Base-by-base conservation (phyloP, 2,113 vertebrate genomes). In the Caranx ignobilis region DNA sequence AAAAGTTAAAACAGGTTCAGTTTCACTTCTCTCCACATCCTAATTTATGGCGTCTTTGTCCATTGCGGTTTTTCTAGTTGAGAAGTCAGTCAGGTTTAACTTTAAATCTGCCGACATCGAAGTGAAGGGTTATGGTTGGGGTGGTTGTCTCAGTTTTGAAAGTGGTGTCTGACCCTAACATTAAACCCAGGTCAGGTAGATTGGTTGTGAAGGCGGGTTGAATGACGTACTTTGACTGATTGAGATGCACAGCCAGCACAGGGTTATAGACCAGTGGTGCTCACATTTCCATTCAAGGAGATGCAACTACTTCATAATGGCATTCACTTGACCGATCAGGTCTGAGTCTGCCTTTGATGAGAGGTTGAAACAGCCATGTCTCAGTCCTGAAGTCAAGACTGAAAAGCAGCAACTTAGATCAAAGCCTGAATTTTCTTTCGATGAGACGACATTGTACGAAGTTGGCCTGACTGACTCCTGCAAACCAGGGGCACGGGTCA, bases 211-310 rank as follows among this genome's bases (percentile, higher is more conserved):
- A 43, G 60, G 56, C 31, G 3, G 66, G 35, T 87, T 56, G 34
- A 21, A 70, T 78, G 59, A 71, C 65, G 69, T 50, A 11, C 0
- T 13, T 11, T 79, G 48, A 62, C 59, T n/a, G 50, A 59, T 19
- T 72, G 3, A 56, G 39, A 69, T 12, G 39, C 69, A 64, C 41
- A 26, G 62, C 19, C 13, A 26, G 3, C n/a, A 31, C 64, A 31
- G 35, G 1, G 13, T 59, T 62, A 31, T 62, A 19, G 26, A 62
- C 45, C 0, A n/a, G 19, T 37, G 52, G 52, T 35, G 45, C 13
- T n/a, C 68, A 39, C 68, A 39, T 56, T 69, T 63, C 31, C 47
- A 56, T 16, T 63, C n/a, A 1, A 61, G 45, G 19, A 61, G 45
- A 47, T 18, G 3, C 41, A 12, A 12, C 47, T 56, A 8, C 26